Percentiles rank a stretch among this genome's conserved stretches.
Evolutionary conservation across 2,113 vertebrate species (phyloP).

Genomic region (Brachyhypopomus occidentalis): DNA sequence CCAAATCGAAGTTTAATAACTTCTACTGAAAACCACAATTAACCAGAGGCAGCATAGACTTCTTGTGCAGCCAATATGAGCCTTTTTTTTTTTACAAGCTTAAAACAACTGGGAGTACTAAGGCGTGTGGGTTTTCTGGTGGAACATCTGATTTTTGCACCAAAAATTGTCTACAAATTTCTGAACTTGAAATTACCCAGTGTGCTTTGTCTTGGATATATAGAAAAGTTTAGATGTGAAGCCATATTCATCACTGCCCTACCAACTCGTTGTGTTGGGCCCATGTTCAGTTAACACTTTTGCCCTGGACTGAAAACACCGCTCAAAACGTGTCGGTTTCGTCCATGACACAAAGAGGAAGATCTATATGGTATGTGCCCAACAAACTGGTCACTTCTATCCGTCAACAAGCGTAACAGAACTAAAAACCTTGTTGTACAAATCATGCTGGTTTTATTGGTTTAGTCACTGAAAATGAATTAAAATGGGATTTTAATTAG

Average conservation of each 20-base stretch:
- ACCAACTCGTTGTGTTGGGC: neutral
- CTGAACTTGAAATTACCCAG: conserved; percentile 61
- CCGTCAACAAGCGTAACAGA: neutral
- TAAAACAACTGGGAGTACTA: conserved; percentile 24
- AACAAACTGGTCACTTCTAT: neutral
- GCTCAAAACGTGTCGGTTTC: neutral
- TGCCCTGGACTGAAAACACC: neutral
- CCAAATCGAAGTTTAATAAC: conserved; percentile 26
- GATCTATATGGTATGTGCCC: conserved; percentile 1
- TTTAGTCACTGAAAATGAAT: neutral
- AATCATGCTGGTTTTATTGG: neutral
- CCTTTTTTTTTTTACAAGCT: conserved; percentile 26
- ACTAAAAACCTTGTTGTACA: neutral
- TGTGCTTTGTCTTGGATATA: conserved; percentile 34
- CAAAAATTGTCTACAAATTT: conserved; percentile 65
- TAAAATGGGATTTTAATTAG: too few relatives aligned
- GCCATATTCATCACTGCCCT: too few relatives aligned
- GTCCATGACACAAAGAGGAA: neutral
- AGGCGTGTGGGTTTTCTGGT: conserved; percentile 34
- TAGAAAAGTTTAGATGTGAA: neutral
- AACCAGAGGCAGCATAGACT: conserved; percentile 21
- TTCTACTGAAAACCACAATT: conserved; percentile 15
- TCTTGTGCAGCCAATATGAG: conserved; percentile 21
- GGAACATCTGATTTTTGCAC: conserved; percentile 32
- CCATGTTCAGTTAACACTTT: neutral